Evolutionary conservation across 2,113 vertebrate genomes (phyloP).

Genomic region (Hippocampus comes): DNA sequence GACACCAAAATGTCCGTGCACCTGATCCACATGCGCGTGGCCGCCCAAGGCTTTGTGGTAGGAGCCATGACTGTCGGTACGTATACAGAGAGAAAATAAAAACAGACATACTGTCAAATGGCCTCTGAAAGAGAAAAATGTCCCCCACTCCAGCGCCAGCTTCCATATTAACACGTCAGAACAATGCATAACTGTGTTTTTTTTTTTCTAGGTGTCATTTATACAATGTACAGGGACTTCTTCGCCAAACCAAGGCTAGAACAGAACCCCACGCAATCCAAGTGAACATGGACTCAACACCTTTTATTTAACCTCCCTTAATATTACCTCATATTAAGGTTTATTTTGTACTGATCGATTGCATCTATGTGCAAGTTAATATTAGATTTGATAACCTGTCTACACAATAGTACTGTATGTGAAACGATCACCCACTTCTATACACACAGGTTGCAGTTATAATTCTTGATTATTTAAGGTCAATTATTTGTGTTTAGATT

Average conservation of each 20-base stretch:
- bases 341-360: slow-evolving; percentile 31
- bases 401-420: background rate
- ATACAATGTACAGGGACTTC: slow-evolving; percentile 84
- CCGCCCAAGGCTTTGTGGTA: slow-evolving; percentile 91
- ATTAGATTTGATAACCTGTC: background rate
- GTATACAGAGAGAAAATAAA: background rate
- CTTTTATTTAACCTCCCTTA: slow-evolving; percentile 20
- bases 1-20: slow-evolving; percentile 88
- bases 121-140: background rate
- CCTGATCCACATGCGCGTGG: slow-evolving; percentile 92
- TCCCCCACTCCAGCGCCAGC: too few relatives aligned
- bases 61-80: slow-evolving; percentile 87
- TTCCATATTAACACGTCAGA: too few relatives aligned
- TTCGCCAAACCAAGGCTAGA: slow-evolving; percentile 74
- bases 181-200: background rate
- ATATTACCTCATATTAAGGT: slow-evolving; percentile 50
- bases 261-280: slow-evolving; percentile 34
- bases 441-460: slow-evolving; percentile 5
- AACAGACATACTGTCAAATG: background rate
- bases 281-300: slow-evolving; percentile 37
- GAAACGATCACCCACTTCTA: background rate
- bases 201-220: slow-evolving; percentile 68
- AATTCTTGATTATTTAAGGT: background rate
- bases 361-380: slow-evolving; percentile 6
- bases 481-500: slow-evolving; percentile 1